A percentile compares a stretch with the other conserved stretches of the same genome.
phyloP scores from a whole-genome alignment of 2,888 invertebrate genomes.

The Drosophila conformis region DNA sequence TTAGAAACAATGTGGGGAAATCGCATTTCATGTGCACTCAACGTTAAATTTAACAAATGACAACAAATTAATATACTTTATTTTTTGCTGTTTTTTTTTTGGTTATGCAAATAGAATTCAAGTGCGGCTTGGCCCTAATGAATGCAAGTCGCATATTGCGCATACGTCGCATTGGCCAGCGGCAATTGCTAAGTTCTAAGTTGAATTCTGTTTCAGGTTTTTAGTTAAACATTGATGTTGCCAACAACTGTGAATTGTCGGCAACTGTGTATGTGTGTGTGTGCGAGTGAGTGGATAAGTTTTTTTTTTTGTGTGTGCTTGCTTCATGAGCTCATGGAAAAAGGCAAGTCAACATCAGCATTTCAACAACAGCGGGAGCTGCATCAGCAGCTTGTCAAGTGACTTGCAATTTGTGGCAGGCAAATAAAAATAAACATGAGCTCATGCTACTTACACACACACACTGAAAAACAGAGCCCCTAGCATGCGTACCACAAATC shows the following conservation, averaged over 20 bases:
- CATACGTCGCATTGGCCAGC: constrained; percentile 64
- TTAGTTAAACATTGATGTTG: constrained; percentile 42
- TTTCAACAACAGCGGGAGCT: constrained; percentile 84
- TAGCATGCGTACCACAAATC: constrained; percentile 45
- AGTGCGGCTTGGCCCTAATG: constrained; percentile 51
- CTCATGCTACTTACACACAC: constrained; percentile 80
- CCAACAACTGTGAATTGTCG: constrained; percentile 54
- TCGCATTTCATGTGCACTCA: constrained; percentile 49
- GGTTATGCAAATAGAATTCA: constrained; percentile 41
- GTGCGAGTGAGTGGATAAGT: constrained; percentile 11
- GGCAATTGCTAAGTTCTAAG: constrained; percentile 38
- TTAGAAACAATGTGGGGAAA: constrained; percentile 36
- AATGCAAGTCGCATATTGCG: constrained; percentile 57
- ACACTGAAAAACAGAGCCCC: constrained; percentile 29
- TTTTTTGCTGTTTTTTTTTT: not conserved
- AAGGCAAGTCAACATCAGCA: constrained; percentile 82
- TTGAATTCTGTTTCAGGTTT: constrained; percentile 45
- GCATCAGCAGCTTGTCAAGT: constrained; percentile 84
- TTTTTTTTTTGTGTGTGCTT: constrained; percentile 29
- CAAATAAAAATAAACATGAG: constrained; percentile 83
- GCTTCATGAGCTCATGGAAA: constrained; percentile 72
- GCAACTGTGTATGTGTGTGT: constrained; percentile 32
- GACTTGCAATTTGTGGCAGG: constrained; percentile 82
- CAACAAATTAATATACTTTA: constrained; percentile 57
- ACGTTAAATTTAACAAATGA: constrained; percentile 51